Percentiles rank a stretch among this genome's conserved stretches.
Evolutionary conservation across 2,888 invertebrate genomes (phyloP).

Genomic region (Phrixothrix hirtus): DNA sequence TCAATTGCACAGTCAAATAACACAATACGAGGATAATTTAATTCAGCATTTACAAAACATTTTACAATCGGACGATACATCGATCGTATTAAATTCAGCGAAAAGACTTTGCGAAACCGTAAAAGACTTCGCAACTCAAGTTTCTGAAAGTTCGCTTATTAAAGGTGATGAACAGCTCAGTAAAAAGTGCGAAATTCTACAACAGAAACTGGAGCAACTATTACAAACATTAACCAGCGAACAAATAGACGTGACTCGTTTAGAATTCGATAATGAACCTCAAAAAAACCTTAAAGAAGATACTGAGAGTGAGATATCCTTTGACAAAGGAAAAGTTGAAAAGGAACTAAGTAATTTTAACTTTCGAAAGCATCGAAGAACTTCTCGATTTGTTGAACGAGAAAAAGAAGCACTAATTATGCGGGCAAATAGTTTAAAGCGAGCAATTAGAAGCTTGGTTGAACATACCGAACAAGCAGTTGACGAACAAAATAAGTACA

Average conservation of each 20-base stretch:
- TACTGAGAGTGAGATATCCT: slow-evolving; percentile 53
- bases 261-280: slow-evolving; percentile 39
- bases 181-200: slow-evolving; percentile 72
- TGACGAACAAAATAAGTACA: slow-evolving; percentile 60
- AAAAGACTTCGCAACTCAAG: slow-evolving; percentile 71
- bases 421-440: slow-evolving; percentile 81
- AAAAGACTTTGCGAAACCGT: slow-evolving; percentile 74
- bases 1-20: slow-evolving; percentile 60
- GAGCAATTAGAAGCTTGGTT: slow-evolving; percentile 77
- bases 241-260: slow-evolving; percentile 54
- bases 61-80: slow-evolving; percentile 78
- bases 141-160: slow-evolving; percentile 62
- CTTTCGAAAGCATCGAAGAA: slow-evolving; percentile 52
- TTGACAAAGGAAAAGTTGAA: slow-evolving; percentile 49
- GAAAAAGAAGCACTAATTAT: slow-evolving; percentile 64
- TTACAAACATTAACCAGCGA: slow-evolving; percentile 74
- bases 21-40: slow-evolving; percentile 77
- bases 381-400: slow-evolving; percentile 56
- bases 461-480: slow-evolving; percentile 77
- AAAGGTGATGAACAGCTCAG: slow-evolving; percentile 65
- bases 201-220: slow-evolving; percentile 75
- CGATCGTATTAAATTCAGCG: slow-evolving; percentile 71
- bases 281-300: slow-evolving; percentile 47
- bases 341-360: slow-evolving; percentile 56
- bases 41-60: slow-evolving; percentile 84